Conservation (phyloP, 2,888 invertebrate genomes). For the Lampropteryx suffumata region DNA sequence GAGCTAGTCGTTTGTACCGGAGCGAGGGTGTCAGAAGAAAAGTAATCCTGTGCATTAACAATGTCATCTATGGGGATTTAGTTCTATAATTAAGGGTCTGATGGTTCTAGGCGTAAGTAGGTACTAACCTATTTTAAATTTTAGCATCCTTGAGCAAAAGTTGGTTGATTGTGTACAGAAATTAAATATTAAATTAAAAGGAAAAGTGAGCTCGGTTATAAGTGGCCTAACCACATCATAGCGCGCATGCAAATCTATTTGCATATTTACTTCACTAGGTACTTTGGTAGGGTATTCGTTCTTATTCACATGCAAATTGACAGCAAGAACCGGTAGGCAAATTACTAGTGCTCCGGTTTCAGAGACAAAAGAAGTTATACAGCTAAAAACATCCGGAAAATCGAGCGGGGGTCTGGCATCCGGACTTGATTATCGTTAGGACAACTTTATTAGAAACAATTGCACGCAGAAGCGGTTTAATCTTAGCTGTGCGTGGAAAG, state of each 20-base stretch:
- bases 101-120: too few species aligned
- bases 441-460: slow-evolving; percentile 57
- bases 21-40: too few species aligned
- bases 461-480: slow-evolving; percentile 52
- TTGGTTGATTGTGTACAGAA: too few species aligned
- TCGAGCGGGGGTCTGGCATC: slow-evolving; percentile 16
- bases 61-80: too few species aligned
- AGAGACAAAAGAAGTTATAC: slow-evolving; percentile 17
- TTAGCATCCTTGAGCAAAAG: too few species aligned
- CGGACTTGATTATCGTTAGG: slow-evolving; percentile 23
- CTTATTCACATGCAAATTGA: slow-evolving; percentile 35
- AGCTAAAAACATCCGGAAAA: slow-evolving; percentile 21
- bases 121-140: too few species aligned
- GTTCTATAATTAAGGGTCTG: too few species aligned
- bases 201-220: slow-evolving; percentile 5
- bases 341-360: slow-evolving; percentile 12
- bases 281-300: slow-evolving; percentile 24
- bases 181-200: too few species aligned
- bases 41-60: too few species aligned
- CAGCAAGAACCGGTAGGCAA: slow-evolving; percentile 19
- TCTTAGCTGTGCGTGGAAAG: slow-evolving; percentile 46
- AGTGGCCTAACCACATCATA: slow-evolving; percentile 15
- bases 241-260: slow-evolving; percentile 28
- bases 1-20: too few species aligned
- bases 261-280: slow-evolving; percentile 28